phyloP scores from a whole-genome alignment of 2,113 vertebrate species.

The Oryzias curvinotus region DNA sequence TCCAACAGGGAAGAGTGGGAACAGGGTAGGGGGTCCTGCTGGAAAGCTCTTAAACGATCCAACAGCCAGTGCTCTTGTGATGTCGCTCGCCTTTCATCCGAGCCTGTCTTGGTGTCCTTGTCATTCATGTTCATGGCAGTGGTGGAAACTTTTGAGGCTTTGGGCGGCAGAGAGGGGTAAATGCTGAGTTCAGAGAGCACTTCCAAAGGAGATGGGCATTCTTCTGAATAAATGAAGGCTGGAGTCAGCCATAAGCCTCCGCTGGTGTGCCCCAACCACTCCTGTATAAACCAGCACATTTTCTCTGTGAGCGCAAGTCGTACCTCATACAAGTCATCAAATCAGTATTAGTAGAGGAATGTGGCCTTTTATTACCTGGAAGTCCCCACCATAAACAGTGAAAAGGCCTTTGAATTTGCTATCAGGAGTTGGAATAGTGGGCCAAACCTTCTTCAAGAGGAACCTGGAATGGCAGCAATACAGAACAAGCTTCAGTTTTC shows the following conservation, averaged over 20 bases:
- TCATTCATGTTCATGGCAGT: constrained; percentile 22
- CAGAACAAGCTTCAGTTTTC: not conserved
- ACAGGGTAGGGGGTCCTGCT: constrained; percentile 44
- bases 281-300: constrained; percentile 55
- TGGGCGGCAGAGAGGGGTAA: constrained; percentile 50
- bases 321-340: not conserved
- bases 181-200: constrained; percentile 80
- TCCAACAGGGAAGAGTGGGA: constrained; percentile 60
- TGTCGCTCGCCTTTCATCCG: constrained; percentile 32
- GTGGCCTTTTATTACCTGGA: constrained; percentile 76
- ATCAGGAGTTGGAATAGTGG: constrained; percentile 84
- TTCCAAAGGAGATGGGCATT: constrained; percentile 75
- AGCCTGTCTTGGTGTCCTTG: constrained; percentile 1
- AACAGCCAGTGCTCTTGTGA: constrained; percentile 59
- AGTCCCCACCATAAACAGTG: constrained; percentile 84
- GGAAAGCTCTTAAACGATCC: constrained; percentile 53
- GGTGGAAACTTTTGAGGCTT: constrained; percentile 21
- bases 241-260: constrained; percentile 74
- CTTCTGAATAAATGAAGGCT: constrained; percentile 70
- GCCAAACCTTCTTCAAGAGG: constrained; percentile 82
- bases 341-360: not conserved
- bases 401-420: constrained; percentile 85
- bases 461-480: constrained; percentile 57
- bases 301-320: not conserved
- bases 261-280: constrained; percentile 81